Evolutionary conservation across 2,888 invertebrate species (phyloP), one percentile per base, ranked within the genome.

Genomic region (Nasonia oneida): DNA sequence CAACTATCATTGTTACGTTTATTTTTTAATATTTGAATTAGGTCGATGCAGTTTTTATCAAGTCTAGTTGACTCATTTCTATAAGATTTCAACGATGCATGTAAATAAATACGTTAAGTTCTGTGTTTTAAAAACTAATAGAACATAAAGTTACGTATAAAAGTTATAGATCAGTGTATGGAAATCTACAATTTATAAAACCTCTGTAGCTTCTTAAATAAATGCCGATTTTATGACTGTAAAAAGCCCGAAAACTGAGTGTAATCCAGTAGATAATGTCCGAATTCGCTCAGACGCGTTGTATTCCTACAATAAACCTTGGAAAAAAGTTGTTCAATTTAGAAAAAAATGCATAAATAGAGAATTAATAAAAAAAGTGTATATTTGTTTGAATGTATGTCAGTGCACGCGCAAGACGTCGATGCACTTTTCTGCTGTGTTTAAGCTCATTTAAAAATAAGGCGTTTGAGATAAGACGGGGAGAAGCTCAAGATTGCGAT

Each of bases 181-280:
- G 23, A 64, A 64, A 64, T 64, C 64, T 29, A 18, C 18, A 53
- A 53, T 64, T 64, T 64, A 23, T 64, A 23, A 64, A 64, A 64
- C 64, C 64, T 64, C 64, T 64, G 23, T 23, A 23, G 5, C n/a
- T 64, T 23, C 12, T 64, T 64, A 64, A 64, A 23, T 64, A 64
- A 64, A 64, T 64, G 64, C 23, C 64, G 1, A 23, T 18, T 53
- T 18, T 64, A 64, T 23, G n/a, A 29, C 64, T 64, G 64, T 64
- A 64, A 64, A 64, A 64, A 64, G 64, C 64, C 64, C 29, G 64
- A 64, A 64, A 64, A 23, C 61, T 3, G 53, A 53, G 61, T 61
- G 23, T 61, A 61, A 64, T 64, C 64, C 64, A 64, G 64, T 64
- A 64, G 64, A 64, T 64, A 64, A 64, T 64, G 64, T 64, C 64